Percentiles rank a stretch among this genome's conserved stretches.
phyloP scores from a whole-genome alignment of 2,797 vertebrate species.

The Novumbra hubbsi region DNA sequence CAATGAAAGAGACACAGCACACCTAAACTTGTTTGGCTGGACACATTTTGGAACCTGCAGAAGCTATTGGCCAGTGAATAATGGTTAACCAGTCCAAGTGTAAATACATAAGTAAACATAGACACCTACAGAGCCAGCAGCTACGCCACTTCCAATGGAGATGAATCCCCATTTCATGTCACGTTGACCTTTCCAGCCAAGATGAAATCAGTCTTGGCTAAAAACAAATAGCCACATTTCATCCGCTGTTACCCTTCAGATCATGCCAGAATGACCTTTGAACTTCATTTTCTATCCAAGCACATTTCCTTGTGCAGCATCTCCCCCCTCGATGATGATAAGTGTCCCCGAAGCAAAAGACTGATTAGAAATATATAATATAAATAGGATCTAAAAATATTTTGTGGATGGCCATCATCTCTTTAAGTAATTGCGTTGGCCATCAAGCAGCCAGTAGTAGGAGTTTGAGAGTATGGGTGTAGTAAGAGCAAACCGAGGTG shows the following conservation, averaged over 20 bases:
- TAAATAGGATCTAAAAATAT: slow-evolving; percentile 28
- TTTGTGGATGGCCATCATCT: slow-evolving; percentile 17
- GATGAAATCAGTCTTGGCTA: slow-evolving; percentile 87
- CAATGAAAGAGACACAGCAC: background rate
- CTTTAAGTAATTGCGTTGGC: background rate
- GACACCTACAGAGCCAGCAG: slow-evolving; percentile 45
- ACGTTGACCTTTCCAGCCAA: slow-evolving; percentile 84
- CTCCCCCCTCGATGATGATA: slow-evolving; percentile 63
- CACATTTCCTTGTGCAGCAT: slow-evolving; percentile 82
- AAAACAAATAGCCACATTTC: slow-evolving; percentile 94
- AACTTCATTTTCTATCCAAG: slow-evolving; percentile 88
- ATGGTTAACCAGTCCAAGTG: slow-evolving; percentile 44
- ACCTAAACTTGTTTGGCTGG: slow-evolving; percentile 2
- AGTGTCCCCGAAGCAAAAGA: slow-evolving; percentile 70
- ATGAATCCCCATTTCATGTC: slow-evolving; percentile 75
- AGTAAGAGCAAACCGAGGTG: background rate
- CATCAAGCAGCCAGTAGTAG: background rate
- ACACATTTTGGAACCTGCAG: slow-evolving; percentile 24
- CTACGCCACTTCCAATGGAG: slow-evolving; percentile 49
- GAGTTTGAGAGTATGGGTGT: slow-evolving; percentile 56
- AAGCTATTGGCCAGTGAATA: slow-evolving; percentile 46
- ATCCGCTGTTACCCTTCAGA: slow-evolving; percentile 83
- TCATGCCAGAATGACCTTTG: slow-evolving; percentile 75
- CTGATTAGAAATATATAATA: slow-evolving; percentile 77
- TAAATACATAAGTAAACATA: slow-evolving; percentile 52